A percentile compares a stretch with the other conserved stretches of the same genome.
These are phyloP conservation scores for Tenualosa thibaudeaui DNA, from an alignment of 2,797 vertebrate species.

Conservation along the genomic window DNA sequence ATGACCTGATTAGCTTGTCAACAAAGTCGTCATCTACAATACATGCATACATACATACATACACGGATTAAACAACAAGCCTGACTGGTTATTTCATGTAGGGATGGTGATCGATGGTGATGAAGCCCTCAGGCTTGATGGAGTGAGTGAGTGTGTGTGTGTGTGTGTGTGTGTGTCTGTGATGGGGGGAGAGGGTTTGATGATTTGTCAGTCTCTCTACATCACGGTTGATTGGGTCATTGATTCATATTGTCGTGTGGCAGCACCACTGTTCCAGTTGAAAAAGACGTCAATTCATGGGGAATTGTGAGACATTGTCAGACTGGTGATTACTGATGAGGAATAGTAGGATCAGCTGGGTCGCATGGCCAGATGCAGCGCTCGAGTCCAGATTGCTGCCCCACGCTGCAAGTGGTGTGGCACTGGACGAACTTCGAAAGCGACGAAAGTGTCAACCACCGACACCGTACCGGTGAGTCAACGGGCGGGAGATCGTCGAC, in stretches of 20 bases:
- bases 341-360: not conserved
- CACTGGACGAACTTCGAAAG: not conserved
- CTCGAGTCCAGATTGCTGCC: not conserved
- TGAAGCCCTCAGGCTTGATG: not conserved
- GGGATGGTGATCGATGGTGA: conserved; percentile 30
- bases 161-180: not conserved
- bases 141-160: not conserved
- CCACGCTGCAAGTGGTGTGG: not conserved
- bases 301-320: not conserved
- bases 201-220: conserved; percentile 41
- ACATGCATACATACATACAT: too few species aligned
- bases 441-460: not conserved
- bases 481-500: not conserved
- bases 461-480: not conserved
- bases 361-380: not conserved
- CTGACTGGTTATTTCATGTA: conserved; percentile 33
- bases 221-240: conserved; percentile 44
- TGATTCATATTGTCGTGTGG: conserved; percentile 35
- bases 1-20: conserved; percentile 41
- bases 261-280: not conserved
- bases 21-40: conserved; percentile 8
- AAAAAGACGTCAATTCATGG: not conserved
- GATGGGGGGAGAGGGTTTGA: not conserved
- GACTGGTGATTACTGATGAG: not conserved
- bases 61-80: conserved; percentile 40